Evolutionary conservation across 2,113 vertebrate species (phyloP).

Genomic region (Rhinopomastus cyanomelas): DNA sequence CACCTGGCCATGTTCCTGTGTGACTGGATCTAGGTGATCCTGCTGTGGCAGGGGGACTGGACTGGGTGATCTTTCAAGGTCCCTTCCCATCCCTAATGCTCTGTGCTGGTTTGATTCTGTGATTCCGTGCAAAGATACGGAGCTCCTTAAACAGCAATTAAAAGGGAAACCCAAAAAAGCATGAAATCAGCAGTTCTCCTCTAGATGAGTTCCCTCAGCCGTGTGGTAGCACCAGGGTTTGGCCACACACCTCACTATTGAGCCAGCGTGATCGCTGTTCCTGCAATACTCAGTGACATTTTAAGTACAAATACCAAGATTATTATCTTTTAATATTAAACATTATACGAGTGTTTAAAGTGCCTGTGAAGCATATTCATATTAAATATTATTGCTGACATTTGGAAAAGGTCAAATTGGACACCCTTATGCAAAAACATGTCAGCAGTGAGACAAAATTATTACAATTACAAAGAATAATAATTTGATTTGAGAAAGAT

Average conservation of each 20-base stretch:
- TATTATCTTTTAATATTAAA: conserved; percentile 82
- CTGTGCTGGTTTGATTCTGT: too few relatives aligned
- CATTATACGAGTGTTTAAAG: conserved; percentile 80
- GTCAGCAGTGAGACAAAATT: conserved; percentile 72
- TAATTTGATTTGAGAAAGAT: conserved; percentile 73
- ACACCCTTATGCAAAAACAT: conserved; percentile 66
- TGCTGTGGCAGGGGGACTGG: too few relatives aligned
- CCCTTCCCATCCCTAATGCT: too few relatives aligned
- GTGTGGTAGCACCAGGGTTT: conserved; percentile 44
- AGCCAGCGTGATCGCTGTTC: conserved; percentile 61
- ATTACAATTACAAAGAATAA: conserved; percentile 70
- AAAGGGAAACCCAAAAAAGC: background rate
- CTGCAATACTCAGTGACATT: conserved; percentile 79
- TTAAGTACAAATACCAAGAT: conserved; percentile 82
- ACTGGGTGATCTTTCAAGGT: too few relatives aligned
- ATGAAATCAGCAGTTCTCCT: background rate
- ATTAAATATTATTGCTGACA: conserved; percentile 82
- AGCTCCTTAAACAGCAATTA: background rate
- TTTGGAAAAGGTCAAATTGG: conserved; percentile 80
- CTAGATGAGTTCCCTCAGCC: conserved; percentile 38
- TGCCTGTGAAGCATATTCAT: conserved; percentile 77
- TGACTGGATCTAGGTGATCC: too few relatives aligned
- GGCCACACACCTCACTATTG: conserved; percentile 65
- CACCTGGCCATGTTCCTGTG: too few relatives aligned
- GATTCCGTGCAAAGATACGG: background rate